These are phyloP conservation scores for Meloidogyne hapla DNA, from an alignment of 1,140 invertebrate species.

Conservation along the genomic window DNA sequence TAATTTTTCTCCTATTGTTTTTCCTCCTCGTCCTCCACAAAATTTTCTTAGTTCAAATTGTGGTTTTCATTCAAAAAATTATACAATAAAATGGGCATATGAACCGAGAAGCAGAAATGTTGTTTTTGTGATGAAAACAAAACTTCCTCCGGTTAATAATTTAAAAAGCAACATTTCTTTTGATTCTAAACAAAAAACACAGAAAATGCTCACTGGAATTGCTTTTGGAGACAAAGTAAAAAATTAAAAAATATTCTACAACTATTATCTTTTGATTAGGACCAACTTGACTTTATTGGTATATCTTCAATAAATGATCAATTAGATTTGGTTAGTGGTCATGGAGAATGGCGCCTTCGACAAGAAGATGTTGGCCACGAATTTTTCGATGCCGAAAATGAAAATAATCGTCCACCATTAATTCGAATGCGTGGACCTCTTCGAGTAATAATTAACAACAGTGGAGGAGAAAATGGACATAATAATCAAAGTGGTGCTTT, in stretches of 20 bases:
- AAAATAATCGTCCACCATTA: background rate
- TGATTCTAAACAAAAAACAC: conserved; percentile 30
- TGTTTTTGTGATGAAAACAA: conserved; percentile 52
- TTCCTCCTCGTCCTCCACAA: background rate
- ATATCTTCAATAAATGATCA: conserved; percentile 6
- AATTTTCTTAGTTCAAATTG: conserved; percentile 23
- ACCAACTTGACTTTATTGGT: conserved; percentile 17
- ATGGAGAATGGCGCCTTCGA: background rate
- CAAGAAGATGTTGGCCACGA: background rate
- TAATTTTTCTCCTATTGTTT: background rate
- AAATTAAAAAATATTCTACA: background rate
- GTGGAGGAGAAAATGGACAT: background rate
- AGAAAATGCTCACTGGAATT: conserved; percentile 35
- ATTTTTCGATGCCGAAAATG: background rate
- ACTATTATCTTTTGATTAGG: background rate
- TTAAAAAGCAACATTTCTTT: background rate
- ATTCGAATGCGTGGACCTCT: background rate
- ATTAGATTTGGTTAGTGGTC: conserved; percentile 3
- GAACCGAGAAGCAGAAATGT: conserved; percentile 44
- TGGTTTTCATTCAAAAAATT: conserved; percentile 35
- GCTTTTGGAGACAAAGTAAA: conserved; percentile 37
- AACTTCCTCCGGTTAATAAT: background rate
- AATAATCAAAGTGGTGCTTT: background rate
- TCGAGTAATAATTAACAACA: background rate
- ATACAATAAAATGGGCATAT: conserved; percentile 48